Evolutionary conservation across 2,113 vertebrate species (phyloP), one percentile per base, ranked within the genome.

Genomic region (Poeciliopsis prolifica): DNA sequence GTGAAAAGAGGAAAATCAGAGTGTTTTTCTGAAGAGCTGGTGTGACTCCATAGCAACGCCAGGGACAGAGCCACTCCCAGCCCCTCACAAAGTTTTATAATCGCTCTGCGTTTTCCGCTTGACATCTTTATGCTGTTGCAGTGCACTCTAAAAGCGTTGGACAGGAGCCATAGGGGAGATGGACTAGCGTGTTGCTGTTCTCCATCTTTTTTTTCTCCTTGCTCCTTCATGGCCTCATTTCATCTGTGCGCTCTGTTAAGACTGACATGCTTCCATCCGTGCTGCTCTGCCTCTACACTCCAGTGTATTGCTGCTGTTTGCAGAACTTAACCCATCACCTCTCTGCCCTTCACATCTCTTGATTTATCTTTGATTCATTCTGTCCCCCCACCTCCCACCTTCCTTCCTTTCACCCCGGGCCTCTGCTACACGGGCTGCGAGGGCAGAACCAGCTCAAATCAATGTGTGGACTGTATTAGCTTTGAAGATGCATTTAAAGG

Each of bases 401-500:
- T 1, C 42, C 13, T 65, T 48, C 44, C 17, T 48, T 48, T 48
- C 44, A 48, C 44, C 44, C 5, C 15, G 19, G 44, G 44, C 35
- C 30, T 54, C 24, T 77, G 78, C 61, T 29, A 24, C 28, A 44
- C 0, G 19, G 12, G 37, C 58, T 58, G 67, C 1, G 13, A 60
- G 66, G 74, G 44, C 54, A 63, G 80, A 79, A 62, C 42, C 71
- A 26, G 44, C 73, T 85, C 63, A 54, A 82, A 81, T 86, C 81
- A 66, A 79, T 82, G 61, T 66, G 70, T 61, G 67, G 51, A 78
- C 80, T 79, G 78, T 78, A 83, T 86, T 76, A 86, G 76, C 76
- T 81, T 77, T 88, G 81, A 77, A 88, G 75, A 71, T 70, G 61
- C 33, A 30, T 71, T 81, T 78, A 70, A 80, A 74, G 75, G 68